Conservation (phyloP, 2,797 vertebrate species). For the Melanotaenia maccullochi region DNA sequence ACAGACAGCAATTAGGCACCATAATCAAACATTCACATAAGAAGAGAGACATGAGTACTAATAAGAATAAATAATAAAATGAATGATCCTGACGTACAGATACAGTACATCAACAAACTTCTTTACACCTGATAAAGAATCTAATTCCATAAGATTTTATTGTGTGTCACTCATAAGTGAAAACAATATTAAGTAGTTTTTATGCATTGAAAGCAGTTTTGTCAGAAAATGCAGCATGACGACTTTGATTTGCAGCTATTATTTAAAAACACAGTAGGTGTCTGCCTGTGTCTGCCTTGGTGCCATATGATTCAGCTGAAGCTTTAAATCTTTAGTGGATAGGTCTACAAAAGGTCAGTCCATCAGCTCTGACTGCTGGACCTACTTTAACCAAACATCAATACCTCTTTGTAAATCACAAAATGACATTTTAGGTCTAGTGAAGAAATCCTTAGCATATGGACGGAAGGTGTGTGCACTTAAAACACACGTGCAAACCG, state of each 20-base stretch:
- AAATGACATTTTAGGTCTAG: constrained; percentile 63
- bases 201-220: constrained; percentile 15
- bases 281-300: constrained; percentile 50
- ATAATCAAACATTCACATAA: background rate
- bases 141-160: constrained; percentile 3
- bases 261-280: constrained; percentile 55
- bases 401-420: constrained; percentile 63
- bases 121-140: background rate
- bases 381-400: constrained; percentile 57
- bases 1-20: background rate
- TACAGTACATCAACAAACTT: background rate
- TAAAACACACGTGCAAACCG: constrained; percentile 50
- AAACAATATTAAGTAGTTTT: background rate
- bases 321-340: constrained; percentile 52
- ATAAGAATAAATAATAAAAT: background rate
- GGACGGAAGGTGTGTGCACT: constrained; percentile 66
- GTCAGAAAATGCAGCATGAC: constrained; percentile 25
- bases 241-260: constrained; percentile 54
- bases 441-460: constrained; percentile 66
- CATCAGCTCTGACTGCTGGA: constrained; percentile 56
- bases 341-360: constrained; percentile 45
- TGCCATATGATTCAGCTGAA: constrained; percentile 34
- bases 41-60: background rate
- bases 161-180: constrained; percentile 1
- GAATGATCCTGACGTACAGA: background rate